Base-by-base conservation (phyloP, 1,140 invertebrate species). In the Drosophila repleta region DNA sequence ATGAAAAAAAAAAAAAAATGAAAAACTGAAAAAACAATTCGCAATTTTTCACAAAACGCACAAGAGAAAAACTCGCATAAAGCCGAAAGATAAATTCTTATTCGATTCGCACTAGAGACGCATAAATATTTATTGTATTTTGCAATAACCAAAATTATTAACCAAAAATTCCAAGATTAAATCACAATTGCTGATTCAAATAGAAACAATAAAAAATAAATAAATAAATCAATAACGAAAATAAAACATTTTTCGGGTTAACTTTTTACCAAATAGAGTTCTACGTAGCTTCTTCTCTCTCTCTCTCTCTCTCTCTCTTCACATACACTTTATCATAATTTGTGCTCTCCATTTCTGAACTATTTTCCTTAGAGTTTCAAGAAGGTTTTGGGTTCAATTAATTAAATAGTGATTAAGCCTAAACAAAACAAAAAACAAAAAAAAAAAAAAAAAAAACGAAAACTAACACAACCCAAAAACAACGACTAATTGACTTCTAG, bases 241-340 rank as follows among this genome's bases (percentile, higher is more conserved):
- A 91, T 89, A 91, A 91, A 91, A 91, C 90, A 91, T 91, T 91
- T 91, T 91, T 91, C 90, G 90, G 87, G 90, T 83, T 89, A 79
- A 88, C 79, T 73, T 87, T 52, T 53, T 79, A 43, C 49, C 45
- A 65, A 20, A 73, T 41, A 51, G 52, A 24, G 53, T 45, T 57
- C 68, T 49, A 81, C 58, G 67, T 73, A 55, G 77, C 51, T 53
- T 60, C 24, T 15, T 32, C 60, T 78, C 55, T 32, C 62, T 43
- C 21, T 58, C 60, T 2, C 58, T 52, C 61, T 45, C 18, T 65
- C 41, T 52, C 15, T 17, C 17, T 41, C 10, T 43, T 39, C 11
- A 72, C 63, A 72, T 45, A 64, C 53, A 63, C 61, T 64, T 73
- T 67, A 71, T 43, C 45, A 61, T 26, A 17, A 41, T 15, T 10